Percentiles rank a stretch among this genome's conserved stretches.
These are phyloP conservation scores for Lethrus apterus DNA, from an alignment of 1,140 invertebrate species.

Conservation along the genomic window DNA sequence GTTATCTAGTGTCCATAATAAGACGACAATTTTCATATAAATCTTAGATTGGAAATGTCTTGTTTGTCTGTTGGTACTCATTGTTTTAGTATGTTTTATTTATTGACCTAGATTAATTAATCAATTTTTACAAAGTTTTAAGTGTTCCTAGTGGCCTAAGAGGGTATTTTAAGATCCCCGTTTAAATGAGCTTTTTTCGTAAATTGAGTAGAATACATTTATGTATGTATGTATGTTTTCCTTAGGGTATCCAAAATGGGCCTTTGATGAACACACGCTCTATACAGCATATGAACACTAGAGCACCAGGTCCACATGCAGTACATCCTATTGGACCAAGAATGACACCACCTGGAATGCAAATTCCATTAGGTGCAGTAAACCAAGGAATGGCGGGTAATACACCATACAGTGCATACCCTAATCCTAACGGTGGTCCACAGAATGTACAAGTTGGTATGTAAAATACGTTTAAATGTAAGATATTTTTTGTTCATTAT, in stretches of 20 bases:
- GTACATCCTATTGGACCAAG: slow-evolving; percentile 42
- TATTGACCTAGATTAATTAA: too few relatives aligned
- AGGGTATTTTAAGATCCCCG: too few relatives aligned
- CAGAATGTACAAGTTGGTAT: slow-evolving; percentile 38
- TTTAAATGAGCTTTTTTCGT: too few relatives aligned
- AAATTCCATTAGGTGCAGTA: slow-evolving; percentile 31
- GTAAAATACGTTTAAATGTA: slow-evolving; percentile 8
- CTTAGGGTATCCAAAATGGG: slow-evolving; percentile 58
- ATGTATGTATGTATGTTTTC: too few relatives aligned
- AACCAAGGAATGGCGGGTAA: slow-evolving; percentile 40
- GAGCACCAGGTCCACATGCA: slow-evolving; percentile 38
- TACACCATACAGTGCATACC: slow-evolving; percentile 46
- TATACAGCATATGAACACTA: slow-evolving; percentile 44
- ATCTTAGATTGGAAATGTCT: too few relatives aligned
- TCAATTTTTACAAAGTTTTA: too few relatives aligned
- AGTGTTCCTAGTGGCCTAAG: too few relatives aligned
- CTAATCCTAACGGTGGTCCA: slow-evolving; percentile 41
- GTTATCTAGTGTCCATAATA: too few relatives aligned
- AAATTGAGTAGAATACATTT: too few relatives aligned
- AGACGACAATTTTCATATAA: too few relatives aligned
- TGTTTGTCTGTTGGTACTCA: too few relatives aligned
- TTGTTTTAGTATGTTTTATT: too few relatives aligned
- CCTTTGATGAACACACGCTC: slow-evolving; percentile 53
- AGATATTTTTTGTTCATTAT: not conserved
- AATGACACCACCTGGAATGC: slow-evolving; percentile 44